These are phyloP conservation scores for Anas capensis DNA, from an alignment of 2,797 vertebrate genomes.

Conservation along the genomic window DNA sequence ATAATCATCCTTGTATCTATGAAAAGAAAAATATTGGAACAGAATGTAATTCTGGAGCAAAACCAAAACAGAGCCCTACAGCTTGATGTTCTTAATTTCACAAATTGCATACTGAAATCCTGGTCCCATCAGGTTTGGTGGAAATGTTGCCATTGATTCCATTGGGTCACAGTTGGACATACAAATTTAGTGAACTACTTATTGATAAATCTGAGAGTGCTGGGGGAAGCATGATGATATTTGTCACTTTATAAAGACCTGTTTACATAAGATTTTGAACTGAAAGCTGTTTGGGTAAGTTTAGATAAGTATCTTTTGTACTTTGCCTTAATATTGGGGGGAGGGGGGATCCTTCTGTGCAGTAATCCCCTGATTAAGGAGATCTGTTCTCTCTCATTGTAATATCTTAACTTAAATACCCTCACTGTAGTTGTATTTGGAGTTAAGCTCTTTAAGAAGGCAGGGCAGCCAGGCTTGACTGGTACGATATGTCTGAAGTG, in stretches of 20 bases:
- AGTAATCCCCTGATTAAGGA: not conserved
- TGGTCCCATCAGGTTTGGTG: fast-evolving
- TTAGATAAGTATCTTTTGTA: not conserved
- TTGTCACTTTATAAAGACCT: not conserved
- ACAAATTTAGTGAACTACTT: not conserved
- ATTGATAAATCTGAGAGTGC: not conserved
- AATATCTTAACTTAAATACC: not conserved
- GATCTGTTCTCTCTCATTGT: not conserved
- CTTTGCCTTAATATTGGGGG: not conserved
- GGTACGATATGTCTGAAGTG: not conserved
- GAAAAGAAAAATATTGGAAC: not conserved
- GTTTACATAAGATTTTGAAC: not conserved
- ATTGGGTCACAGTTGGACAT: not conserved
- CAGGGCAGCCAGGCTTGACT: not conserved
- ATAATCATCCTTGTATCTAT: not conserved
- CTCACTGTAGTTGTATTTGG: not conserved
- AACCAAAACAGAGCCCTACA: not conserved
- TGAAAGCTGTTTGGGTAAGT: not conserved
- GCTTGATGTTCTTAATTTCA: not conserved
- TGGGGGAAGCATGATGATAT: not conserved
- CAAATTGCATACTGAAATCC: not conserved
- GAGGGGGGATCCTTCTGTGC: not conserved
- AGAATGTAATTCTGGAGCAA: not conserved
- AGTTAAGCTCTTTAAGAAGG: not conserved
- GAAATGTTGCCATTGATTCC: not conserved